Evolutionary conservation across 2,888 invertebrate genomes (phyloP).

Genomic region (Aromia moschata): DNA sequence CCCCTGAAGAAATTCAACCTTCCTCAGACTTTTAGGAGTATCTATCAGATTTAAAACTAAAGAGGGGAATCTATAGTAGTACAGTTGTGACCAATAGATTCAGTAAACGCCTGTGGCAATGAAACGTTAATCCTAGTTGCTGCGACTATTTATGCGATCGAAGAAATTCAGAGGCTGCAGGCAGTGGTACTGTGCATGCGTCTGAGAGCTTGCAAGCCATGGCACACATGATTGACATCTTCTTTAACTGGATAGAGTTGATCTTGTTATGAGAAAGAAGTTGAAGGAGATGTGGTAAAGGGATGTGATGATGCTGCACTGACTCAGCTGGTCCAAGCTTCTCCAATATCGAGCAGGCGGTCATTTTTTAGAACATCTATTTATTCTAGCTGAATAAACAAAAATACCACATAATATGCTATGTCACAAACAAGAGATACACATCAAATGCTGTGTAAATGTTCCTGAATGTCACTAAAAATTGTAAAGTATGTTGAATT

Average conservation of each 20-base stretch:
- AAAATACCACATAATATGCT: too few relatives aligned
- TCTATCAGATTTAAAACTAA: constrained; percentile 78
- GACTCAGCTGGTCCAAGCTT: constrained; percentile 93
- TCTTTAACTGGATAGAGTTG: constrained; percentile 90
- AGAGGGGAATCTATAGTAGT: constrained; percentile 76
- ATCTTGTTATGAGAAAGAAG: constrained; percentile 92
- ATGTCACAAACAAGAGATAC: too few relatives aligned
- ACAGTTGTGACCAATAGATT: constrained; percentile 80
- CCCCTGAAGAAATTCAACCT: constrained; percentile 81
- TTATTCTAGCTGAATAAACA: too few relatives aligned
- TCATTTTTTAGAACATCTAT: too few relatives aligned
- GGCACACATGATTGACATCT: constrained; percentile 85
- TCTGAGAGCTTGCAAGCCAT: constrained; percentile 87
- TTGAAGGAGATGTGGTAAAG: constrained; percentile 92
- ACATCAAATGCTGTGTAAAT: too few relatives aligned
- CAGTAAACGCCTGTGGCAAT: constrained; percentile 64
- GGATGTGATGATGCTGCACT: constrained; percentile 97
- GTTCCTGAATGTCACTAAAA: too few relatives aligned
- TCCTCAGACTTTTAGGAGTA: constrained; percentile 89
- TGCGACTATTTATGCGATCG: constrained; percentile 89
- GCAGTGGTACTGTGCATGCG: constrained; percentile 85
- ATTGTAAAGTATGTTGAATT: too few relatives aligned
- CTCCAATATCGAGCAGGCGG: too few relatives aligned
- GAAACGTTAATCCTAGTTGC: constrained; percentile 80
- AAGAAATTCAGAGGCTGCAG: constrained; percentile 91